Conservation (phyloP, 2,888 invertebrate genomes). For the Tiliacea citrago region DNA sequence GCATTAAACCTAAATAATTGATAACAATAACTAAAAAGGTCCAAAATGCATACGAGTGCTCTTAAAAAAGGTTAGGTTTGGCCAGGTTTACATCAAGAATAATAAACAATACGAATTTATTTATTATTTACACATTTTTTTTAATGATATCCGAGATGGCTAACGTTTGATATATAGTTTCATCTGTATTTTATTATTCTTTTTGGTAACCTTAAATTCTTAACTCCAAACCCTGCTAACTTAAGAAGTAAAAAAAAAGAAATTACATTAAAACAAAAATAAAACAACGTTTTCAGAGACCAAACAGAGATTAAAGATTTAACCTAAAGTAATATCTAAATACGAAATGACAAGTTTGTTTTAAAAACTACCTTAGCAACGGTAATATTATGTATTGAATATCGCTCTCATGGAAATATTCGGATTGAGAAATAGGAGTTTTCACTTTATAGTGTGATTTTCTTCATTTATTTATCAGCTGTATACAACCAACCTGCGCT, state of each 20-base stretch:
- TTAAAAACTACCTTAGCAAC: neutral
- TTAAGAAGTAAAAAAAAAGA: neutral
- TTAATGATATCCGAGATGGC: neutral
- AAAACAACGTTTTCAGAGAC: constrained; percentile 30
- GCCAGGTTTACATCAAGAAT: neutral
- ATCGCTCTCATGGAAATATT: constrained; percentile 9
- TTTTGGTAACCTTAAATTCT: neutral
- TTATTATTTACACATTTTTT: neutral
- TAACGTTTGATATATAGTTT: neutral
- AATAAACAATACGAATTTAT: neutral
- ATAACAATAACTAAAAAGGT: constrained; percentile 26
- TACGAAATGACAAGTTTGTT: neutral
- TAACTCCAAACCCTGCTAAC: constrained; percentile 10
- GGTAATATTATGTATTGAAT: neutral
- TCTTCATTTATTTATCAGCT: neutral
- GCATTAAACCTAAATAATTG: constrained; percentile 4
- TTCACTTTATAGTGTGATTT: neutral
- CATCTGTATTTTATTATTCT: constrained; percentile 1
- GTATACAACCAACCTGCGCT: neutral
- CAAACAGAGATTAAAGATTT: constrained; percentile 11
- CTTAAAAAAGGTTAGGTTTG: constrained; percentile 1
- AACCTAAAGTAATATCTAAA: constrained; percentile 3
- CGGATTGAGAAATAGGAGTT: constrained; percentile 9
- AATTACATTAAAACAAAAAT: constrained; percentile 28
- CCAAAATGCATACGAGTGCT: constrained; percentile 29